Conservation (phyloP, 2,888 invertebrate genomes). For the Nasonovia ribisnigri region DNA sequence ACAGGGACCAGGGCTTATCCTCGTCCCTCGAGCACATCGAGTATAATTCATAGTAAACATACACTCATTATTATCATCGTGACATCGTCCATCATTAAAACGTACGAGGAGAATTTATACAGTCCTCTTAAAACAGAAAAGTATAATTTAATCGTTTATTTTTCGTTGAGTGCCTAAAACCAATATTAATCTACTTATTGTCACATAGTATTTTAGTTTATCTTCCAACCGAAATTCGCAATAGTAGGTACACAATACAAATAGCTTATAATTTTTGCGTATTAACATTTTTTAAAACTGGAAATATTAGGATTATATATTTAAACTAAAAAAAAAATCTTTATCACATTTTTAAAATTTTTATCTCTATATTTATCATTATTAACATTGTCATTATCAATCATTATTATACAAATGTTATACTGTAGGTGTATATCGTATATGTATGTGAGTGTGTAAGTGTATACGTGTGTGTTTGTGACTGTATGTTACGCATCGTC, state of each 20-base stretch:
- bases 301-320: not conserved
- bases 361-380: constrained; percentile 52
- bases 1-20: not conserved
- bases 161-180: not conserved
- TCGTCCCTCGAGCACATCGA: not conserved
- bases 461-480: not conserved
- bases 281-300: not conserved
- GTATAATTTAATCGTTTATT: not conserved
- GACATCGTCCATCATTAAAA: not conserved
- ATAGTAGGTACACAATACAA: not conserved
- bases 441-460: constrained; percentile 1
- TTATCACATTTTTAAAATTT: constrained; percentile 18
- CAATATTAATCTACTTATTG: not conserved
- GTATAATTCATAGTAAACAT: not conserved
- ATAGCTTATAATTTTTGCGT: not conserved
- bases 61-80: not conserved
- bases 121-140: not conserved
- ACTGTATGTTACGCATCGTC: not conserved
- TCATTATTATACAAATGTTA: constrained; percentile 40
- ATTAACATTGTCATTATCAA: constrained; percentile 46
- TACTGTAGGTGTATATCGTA: constrained; percentile 22
- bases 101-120: not conserved
- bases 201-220: not conserved
- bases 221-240: not conserved
- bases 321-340: not conserved